Evolutionary conservation across 2,797 vertebrate species (phyloP).

Genomic region (Crypturellus tataupa): DNA sequence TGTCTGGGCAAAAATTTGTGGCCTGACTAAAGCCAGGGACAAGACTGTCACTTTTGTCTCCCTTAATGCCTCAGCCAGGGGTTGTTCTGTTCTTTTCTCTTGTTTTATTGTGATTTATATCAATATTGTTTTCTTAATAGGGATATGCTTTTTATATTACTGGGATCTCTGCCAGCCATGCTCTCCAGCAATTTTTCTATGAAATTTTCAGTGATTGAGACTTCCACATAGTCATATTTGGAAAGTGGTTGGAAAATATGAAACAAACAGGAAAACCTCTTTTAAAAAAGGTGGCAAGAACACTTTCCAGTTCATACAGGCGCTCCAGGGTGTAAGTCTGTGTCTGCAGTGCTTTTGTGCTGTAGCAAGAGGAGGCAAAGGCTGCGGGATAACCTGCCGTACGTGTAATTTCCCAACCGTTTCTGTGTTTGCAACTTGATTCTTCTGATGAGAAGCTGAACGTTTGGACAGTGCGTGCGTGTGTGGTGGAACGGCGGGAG

Average conservation of each 20-base stretch:
- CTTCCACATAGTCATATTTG: background rate
- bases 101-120: background rate
- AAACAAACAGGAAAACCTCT: background rate
- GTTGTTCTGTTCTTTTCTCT: background rate
- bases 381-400: background rate
- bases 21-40: background rate
- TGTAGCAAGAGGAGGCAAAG: background rate
- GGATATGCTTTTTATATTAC: background rate
- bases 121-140: background rate
- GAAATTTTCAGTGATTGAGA: background rate
- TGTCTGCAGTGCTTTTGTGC: background rate
- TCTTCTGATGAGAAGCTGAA: background rate
- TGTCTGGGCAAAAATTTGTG: background rate
- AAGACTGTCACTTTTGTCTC: background rate
- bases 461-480: background rate
- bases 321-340: background rate
- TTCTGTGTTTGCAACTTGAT: background rate
- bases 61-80: background rate
- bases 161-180: background rate
- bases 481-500: background rate
- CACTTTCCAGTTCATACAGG: background rate
- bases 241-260: background rate
- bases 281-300: background rate
- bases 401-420: background rate
- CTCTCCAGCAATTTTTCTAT: background rate